Evolutionary conservation across 2,113 vertebrate species (phyloP), one percentile per base, ranked within the genome.

Genomic region (Delphinus delphis): DNA sequence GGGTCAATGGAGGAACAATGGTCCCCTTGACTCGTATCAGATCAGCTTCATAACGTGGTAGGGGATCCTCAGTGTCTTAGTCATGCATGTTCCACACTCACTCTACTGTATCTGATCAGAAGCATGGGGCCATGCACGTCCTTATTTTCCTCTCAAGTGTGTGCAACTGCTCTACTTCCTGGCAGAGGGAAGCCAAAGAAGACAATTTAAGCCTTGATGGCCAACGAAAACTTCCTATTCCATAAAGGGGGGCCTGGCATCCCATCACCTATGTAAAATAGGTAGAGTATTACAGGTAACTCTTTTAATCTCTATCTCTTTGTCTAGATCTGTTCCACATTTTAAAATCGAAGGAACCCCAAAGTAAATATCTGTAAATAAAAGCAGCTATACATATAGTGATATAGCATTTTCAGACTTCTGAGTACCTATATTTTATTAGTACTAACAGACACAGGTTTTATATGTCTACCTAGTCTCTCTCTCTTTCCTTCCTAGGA

Each of bases 381-480:
- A 77, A 84, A 15, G n/a, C 1, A 73, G 12, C 62, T 71, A 90
- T 31, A 80, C 47, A 62, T 71, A 38, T 4, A 65, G 17, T 23
- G 23, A 31, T 11, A 41, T 5, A 68, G 6, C 53, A 55, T 80
- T 60, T 88, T 11, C 8, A 87, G 13, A 13, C 2, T 80, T 92
- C 71, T 73, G 44, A 84, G 23, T 11, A 41, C 6, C 33, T 88
- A 20, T 0, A 41, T 65, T 95, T 96, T 82, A 58, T 81, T 84
- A 60, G 21, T 23, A 12, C n/a, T 23, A 82, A 67, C 28, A 96
- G 26, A 65, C 58, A 1, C 31, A 71, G 80, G 83, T 53, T 93
- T 36, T 20, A 28, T 58, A 82, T 38, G 28, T 65, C 25, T 28
- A 90, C 65, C 17, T 76, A 55, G 23, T 47, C 70, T 71, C 33